Percentiles rank a stretch among this genome's conserved stretches.
Conservation (phyloP, 2,888 invertebrate genomes). For the Leptothorax acervorum region DNA sequence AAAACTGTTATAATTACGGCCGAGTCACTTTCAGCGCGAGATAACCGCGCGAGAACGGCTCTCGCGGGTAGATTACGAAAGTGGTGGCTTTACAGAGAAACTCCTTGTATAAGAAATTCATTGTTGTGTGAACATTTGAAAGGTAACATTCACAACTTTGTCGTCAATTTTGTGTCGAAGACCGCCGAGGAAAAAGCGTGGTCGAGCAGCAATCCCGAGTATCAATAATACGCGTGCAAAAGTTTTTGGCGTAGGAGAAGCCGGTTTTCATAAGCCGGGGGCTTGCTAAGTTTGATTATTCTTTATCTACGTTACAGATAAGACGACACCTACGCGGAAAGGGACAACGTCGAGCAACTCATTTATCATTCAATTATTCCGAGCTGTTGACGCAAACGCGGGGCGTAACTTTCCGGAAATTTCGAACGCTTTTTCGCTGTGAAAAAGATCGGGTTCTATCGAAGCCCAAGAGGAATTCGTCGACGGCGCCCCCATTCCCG, state of each 20-base stretch:
- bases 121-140: conserved; percentile 11
- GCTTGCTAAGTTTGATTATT: background rate
- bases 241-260: background rate
- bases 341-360: background rate
- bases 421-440: background rate
- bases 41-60: conserved; percentile 7
- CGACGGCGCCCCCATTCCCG: conserved; percentile 5
- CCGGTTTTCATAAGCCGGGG: background rate
- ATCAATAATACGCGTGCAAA: background rate
- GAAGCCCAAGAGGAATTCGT: background rate
- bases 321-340: background rate
- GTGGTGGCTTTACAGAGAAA: background rate
- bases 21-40: conserved; percentile 10
- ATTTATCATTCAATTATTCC: background rate
- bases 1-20: conserved; percentile 29
- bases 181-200: background rate
- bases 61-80: background rate
- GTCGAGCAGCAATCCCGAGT: background rate
- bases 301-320: conserved; percentile 1
- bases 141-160: background rate
- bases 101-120: conserved; percentile 4
- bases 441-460: background rate
- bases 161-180: background rate
- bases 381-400: background rate
- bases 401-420: background rate